Base-by-base conservation (phyloP, 2,113 vertebrate species). In the Gymnocephalus cernua region DNA sequence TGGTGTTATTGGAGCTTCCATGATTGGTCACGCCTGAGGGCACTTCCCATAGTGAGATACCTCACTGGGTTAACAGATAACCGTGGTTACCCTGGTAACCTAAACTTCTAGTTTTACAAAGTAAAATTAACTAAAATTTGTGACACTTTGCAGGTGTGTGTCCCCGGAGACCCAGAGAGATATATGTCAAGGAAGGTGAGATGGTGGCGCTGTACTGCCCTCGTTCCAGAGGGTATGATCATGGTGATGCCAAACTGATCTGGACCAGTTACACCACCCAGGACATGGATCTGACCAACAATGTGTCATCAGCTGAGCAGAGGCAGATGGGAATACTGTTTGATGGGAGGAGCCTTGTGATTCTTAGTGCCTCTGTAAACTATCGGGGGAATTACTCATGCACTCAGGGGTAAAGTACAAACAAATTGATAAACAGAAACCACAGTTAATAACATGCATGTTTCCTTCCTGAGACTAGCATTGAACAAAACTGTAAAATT, bases 301-400 rank as follows among this genome's bases (percentile, higher is more conserved):
- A 53, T 29, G 62, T 51, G 74, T 58, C 77, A 23, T n/a, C 77
- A 35, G 81, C 62, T 15, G 86, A 86, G 57, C 85, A 66, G 74
- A 73, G 0, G 10, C 21, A 57, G 59, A 59, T 54, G 48, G 78
- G 35, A 3, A 2, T 92, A 35, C 3, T 91, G 73, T 0, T 83
- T 74, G 44, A 77, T 14, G 35, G 41, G 16, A 10, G 10, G 15
- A 76, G 9, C 38, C 78, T 94, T 3, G 61, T 90, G 0, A 83
- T 94, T 35, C 78, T 90, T 19, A 74, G 1, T 0, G 81, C 71
- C 1, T 83, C 90, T 71, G 11, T 18, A n/a, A 41, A 77, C 4
- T 86, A 92, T 47, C 73, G 80, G 16, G 92, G 92, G 3, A 90
- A 89, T 41, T 94, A 93, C 66, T 84, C 85, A 0, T 94, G 92